These are phyloP conservation scores for Tachina fera DNA, from an alignment of 2,888 invertebrate species.

Conservation along the genomic window DNA sequence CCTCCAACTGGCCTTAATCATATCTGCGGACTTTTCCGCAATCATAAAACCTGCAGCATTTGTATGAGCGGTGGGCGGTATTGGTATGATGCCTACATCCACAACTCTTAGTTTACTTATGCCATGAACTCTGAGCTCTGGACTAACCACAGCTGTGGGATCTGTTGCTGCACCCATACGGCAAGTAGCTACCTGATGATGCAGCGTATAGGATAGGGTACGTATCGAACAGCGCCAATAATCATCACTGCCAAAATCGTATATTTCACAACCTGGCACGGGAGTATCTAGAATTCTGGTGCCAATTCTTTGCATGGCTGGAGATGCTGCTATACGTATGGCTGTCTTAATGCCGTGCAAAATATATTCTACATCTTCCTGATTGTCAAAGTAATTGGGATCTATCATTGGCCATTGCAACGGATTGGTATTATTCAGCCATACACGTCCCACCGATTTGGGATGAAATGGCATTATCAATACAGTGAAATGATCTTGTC, in stretches of 20 bases:
- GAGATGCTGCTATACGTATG: conserved; percentile 84
- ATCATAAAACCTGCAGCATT: conserved; percentile 87
- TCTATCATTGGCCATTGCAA: conserved; percentile 90
- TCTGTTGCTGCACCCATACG: conserved; percentile 87
- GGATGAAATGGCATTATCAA: conserved; percentile 89
- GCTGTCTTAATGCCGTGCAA: conserved; percentile 86
- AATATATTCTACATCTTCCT: conserved; percentile 85
- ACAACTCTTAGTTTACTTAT: conserved; percentile 85
- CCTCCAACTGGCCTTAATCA: conserved; percentile 85
- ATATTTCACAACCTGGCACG: conserved; percentile 84
- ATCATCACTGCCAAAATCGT: conserved; percentile 84
- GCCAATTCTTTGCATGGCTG: conserved; percentile 85
- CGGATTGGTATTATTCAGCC: conserved; percentile 88
- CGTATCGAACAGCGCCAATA: conserved; percentile 88
- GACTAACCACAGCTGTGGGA: conserved; percentile 86
- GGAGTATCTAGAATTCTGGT: conserved; percentile 84
- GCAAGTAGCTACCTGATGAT: conserved; percentile 87
- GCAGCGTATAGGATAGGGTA: conserved; percentile 85
- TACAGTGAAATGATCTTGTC: conserved; percentile 84
- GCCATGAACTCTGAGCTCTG: conserved; percentile 85
- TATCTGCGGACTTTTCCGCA: conserved; percentile 87
- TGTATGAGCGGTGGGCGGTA: conserved; percentile 86
- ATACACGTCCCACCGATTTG: conserved; percentile 87
- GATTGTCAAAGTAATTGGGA: conserved; percentile 90
- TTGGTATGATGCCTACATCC: conserved; percentile 87